Percentiles rank a stretch among this genome's conserved stretches.
These are phyloP conservation scores for Podabrus alpinus DNA, from an alignment of 2,888 invertebrate genomes.

Conservation along the genomic window DNA sequence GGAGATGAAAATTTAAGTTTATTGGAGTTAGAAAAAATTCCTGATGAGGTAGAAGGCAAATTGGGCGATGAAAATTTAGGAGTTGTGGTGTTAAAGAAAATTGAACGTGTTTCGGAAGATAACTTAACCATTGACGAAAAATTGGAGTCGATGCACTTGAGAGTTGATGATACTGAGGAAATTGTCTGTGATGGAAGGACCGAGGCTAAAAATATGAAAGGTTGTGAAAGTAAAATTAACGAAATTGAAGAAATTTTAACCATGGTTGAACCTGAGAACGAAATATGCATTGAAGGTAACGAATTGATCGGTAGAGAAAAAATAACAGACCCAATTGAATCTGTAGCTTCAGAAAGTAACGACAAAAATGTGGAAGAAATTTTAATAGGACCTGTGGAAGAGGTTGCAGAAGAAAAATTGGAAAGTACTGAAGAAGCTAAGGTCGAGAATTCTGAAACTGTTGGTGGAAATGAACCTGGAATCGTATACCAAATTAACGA, in stretches of 20 bases:
- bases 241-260: neutral
- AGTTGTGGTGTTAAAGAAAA: neutral
- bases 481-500: slow-evolving; percentile 24
- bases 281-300: neutral
- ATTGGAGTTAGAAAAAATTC: too few relatives aligned
- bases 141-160: neutral
- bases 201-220: neutral
- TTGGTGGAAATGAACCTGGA: slow-evolving; percentile 7
- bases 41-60: too few relatives aligned
- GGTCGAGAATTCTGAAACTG: neutral
- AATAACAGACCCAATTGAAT: neutral
- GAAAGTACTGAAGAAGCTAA: neutral
- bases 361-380: neutral
- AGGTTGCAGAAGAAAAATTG: neutral
- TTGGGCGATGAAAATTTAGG: too few relatives aligned
- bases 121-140: neutral
- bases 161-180: neutral
- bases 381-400: neutral
- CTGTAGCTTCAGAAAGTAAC: neutral
- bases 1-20: neutral
- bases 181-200: neutral
- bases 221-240: neutral
- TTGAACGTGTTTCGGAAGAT: neutral
- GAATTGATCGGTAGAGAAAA: neutral
- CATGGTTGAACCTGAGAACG: neutral